A percentile compares a stretch with the other conserved stretches of the same genome.
These are phyloP conservation scores for Zaprionus vittiger DNA, from an alignment of 1,140 invertebrate species.

Conservation along the genomic window DNA sequence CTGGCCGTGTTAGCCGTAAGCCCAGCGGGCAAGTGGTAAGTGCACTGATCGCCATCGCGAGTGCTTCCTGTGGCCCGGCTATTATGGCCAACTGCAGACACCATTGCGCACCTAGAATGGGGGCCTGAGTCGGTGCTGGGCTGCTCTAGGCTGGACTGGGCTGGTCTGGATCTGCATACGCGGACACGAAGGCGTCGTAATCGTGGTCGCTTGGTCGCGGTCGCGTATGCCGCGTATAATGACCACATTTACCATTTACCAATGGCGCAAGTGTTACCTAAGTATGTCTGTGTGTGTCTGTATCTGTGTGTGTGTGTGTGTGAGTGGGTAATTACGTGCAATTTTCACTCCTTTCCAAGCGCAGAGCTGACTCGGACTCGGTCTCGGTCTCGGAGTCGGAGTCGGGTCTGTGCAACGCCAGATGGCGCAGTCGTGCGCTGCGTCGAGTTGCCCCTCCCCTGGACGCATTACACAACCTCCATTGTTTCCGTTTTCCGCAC, in stretches of 20 bases:
- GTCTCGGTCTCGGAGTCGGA: conserved; percentile 48
- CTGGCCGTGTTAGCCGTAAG: conserved; percentile 57
- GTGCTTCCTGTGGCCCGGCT: conserved; percentile 68
- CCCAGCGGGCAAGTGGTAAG: conserved; percentile 59
- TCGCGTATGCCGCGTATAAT: conserved; percentile 71
- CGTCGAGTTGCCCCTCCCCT: conserved; percentile 38
- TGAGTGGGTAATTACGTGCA: conserved; percentile 73
- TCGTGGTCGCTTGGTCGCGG: conserved; percentile 44
- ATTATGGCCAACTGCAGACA: conserved; percentile 26
- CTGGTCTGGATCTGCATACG: conserved; percentile 35
- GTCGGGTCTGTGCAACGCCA: conserved; percentile 45
- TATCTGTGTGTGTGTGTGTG: conserved; percentile 43
- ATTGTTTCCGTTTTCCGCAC: conserved; percentile 83
- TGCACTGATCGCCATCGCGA: conserved; percentile 76
- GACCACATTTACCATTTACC: conserved; percentile 75
- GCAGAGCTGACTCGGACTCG: conserved; percentile 48
- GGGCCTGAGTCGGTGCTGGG: background rate
- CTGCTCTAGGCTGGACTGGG: conserved; percentile 6
- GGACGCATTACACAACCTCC: conserved; percentile 80
- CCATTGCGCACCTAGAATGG: background rate
- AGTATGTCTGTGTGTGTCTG: background rate
- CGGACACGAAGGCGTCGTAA: conserved; percentile 58
- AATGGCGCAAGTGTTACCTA: conserved; percentile 54
- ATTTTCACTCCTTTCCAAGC: conserved; percentile 78
- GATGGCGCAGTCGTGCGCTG: conserved; percentile 39